These are phyloP conservation scores for Peribatodes rhomboidaria DNA, from an alignment of 2,888 invertebrate genomes.

Conservation along the genomic window DNA sequence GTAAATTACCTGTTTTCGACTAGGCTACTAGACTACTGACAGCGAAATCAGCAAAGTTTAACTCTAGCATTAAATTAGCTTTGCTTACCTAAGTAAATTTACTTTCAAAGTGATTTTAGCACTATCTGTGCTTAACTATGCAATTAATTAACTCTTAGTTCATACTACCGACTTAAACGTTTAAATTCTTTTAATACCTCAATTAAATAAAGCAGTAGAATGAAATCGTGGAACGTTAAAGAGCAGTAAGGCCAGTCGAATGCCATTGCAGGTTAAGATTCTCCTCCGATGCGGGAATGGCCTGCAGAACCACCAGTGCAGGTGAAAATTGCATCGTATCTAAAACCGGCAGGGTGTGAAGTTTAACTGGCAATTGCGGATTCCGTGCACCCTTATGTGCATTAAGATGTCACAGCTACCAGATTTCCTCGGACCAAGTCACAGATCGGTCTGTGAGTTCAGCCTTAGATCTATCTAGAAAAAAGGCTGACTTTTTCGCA, in stretches of 20 bases:
- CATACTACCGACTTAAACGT: too few relatives aligned
- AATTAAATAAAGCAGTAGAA: slow-evolving; percentile 15
- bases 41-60: too few relatives aligned
- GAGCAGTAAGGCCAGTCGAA: slow-evolving; percentile 20
- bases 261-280: slow-evolving; percentile 24
- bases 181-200: background rate
- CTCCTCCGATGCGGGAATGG: slow-evolving; percentile 22
- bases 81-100: background rate
- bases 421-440: slow-evolving; percentile 13
- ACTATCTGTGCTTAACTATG: too few relatives aligned
- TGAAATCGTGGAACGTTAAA: slow-evolving; percentile 20
- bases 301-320: slow-evolving; percentile 30
- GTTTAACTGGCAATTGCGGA: slow-evolving; percentile 49
- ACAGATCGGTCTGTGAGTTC: background rate
- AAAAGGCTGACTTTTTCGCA: too few relatives aligned
- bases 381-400: slow-evolving; percentile 39
- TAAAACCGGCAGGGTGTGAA: slow-evolving; percentile 47
- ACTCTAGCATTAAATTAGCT: background rate
- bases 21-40: too few relatives aligned
- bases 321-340: slow-evolving; percentile 46
- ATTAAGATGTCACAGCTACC: slow-evolving; percentile 10
- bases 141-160: too few relatives aligned
- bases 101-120: background rate
- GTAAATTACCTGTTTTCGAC: too few relatives aligned
- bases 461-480: too few relatives aligned